A percentile compares a stretch with the other conserved stretches of the same genome.
Conservation (phyloP, 2,888 invertebrate genomes). For the Caenorhabditis panamensis region DNA sequence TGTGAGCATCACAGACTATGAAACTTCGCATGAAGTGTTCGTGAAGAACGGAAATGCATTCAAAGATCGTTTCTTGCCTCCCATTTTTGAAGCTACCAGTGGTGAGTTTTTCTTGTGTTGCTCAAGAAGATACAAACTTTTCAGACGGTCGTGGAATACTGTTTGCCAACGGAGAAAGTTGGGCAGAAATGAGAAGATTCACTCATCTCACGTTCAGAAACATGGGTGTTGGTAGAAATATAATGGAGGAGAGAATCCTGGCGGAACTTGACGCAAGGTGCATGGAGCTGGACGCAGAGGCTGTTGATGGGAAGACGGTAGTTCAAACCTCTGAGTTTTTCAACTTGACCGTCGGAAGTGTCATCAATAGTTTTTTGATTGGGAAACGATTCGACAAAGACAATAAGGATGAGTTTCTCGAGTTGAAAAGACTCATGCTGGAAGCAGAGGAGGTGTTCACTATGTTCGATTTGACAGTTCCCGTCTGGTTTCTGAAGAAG, state of each 20-base stretch:
- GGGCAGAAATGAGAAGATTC: conserved; percentile 60
- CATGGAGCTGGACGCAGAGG: conserved; percentile 14
- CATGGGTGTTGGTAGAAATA: conserved; percentile 61
- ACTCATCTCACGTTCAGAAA: conserved; percentile 49
- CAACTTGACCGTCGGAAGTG: conserved; percentile 47
- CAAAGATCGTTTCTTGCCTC: conserved; percentile 21
- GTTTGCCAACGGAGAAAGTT: conserved; percentile 43
- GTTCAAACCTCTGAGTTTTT: conserved; percentile 17
- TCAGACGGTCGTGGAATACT: conserved; percentile 46
- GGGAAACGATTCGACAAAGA: conserved; percentile 33
- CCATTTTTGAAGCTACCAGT: conserved; percentile 20
- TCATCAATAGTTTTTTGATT: conserved; percentile 56
- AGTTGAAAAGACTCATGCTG: conserved; percentile 26
- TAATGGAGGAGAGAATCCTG: conserved; percentile 60
- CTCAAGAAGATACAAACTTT: too few relatives aligned
- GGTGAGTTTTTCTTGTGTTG: too few relatives aligned
- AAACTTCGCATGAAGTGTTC: conserved; percentile 34
- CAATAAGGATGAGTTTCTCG: conserved; percentile 27
- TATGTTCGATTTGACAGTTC: conserved; percentile 18
- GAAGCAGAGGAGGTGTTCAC: conserved; percentile 15
- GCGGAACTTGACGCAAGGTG: conserved; percentile 50
- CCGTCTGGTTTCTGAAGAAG: conserved; percentile 23
- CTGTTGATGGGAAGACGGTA: conserved; percentile 10
- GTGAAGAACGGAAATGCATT: conserved; percentile 45
- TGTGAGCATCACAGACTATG: conserved; percentile 51